A percentile compares a stretch with the other conserved stretches of the same genome.
Evolutionary conservation across 2,113 vertebrate genomes (phyloP).

Genomic region (Scytalopus superciliaris): DNA sequence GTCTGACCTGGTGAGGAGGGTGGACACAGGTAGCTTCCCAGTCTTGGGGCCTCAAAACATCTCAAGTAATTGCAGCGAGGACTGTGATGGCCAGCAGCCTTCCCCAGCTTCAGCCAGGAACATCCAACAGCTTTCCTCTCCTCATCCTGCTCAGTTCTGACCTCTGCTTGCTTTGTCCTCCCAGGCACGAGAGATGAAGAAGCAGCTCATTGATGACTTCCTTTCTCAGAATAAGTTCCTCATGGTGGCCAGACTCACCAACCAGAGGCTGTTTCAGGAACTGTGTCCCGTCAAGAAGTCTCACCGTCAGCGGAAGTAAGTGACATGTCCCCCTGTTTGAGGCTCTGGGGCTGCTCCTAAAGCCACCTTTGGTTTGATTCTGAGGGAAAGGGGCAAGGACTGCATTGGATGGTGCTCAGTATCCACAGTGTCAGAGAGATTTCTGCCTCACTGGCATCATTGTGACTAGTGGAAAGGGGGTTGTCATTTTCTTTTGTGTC

Average conservation of each 20-base stretch:
- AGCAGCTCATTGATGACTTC: slow-evolving; percentile 92
- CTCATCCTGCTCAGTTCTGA: not conserved
- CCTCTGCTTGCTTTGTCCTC: not conserved
- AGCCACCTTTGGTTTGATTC: not conserved
- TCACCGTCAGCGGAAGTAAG: slow-evolving; percentile 93
- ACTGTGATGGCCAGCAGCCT: not conserved
- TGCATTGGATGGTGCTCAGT: not conserved
- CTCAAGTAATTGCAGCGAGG: not conserved
- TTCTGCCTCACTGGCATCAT: not conserved
- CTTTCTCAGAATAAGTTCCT: slow-evolving; percentile 93
- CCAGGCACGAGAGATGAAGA: slow-evolving; percentile 92
- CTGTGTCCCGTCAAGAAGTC: slow-evolving; percentile 93
- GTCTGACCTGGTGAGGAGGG: not conserved
- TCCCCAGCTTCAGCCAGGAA: not conserved
- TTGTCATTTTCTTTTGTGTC: not conserved
- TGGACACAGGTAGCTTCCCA: not conserved
- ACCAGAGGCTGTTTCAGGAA: slow-evolving; percentile 92
- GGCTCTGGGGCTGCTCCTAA: not conserved
- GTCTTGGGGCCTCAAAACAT: not conserved
- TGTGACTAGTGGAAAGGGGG: not conserved
- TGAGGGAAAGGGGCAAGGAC: not conserved
- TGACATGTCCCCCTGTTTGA: rapidly evolving
- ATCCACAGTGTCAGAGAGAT: not conserved
- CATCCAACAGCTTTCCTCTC: not conserved
- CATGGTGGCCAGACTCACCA: slow-evolving; percentile 87